Conservation (phyloP, 2,113 vertebrate genomes). For the Nibea coibor region DNA sequence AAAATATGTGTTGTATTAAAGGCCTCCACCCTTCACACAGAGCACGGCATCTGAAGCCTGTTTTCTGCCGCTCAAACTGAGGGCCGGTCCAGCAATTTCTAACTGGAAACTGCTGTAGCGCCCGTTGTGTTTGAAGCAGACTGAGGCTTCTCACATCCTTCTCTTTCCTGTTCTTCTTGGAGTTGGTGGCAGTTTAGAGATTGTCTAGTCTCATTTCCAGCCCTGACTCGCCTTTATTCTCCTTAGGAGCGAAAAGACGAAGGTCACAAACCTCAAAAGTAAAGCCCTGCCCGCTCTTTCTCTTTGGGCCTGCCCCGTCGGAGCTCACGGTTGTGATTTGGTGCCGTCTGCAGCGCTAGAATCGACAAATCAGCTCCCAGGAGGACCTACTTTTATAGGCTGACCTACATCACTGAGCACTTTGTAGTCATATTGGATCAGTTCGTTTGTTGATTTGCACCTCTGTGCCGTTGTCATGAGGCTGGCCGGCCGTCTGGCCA, state of each 20-base stretch:
- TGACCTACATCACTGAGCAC: constrained; percentile 45
- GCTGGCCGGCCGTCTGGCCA: background rate
- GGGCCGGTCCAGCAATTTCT: background rate
- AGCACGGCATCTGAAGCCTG: background rate
- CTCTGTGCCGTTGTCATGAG: background rate
- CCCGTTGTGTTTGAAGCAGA: background rate
- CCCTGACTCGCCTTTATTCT: constrained; percentile 9
- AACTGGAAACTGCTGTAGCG: too few relatives aligned
- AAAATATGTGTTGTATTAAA: background rate
- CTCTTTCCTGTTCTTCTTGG: background rate
- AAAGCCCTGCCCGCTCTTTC: background rate
- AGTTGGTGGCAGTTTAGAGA: constrained; percentile 6
- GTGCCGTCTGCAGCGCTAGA: constrained; percentile 3
- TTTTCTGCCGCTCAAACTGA: too few relatives aligned
- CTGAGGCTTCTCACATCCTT: background rate
- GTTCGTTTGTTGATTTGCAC: constrained; percentile 28
- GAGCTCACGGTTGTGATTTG: background rate
- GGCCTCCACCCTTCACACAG: too few relatives aligned
- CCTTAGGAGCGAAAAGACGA: background rate
- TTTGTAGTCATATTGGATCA: constrained; percentile 6
- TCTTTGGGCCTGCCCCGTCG: background rate
- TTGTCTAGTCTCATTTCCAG: constrained; percentile 2
- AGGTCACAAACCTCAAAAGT: constrained; percentile 38
- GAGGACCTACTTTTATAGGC: constrained; percentile 9
- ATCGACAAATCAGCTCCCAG: constrained; percentile 7